A percentile compares a stretch with the other conserved stretches of the same genome.
phyloP scores from a whole-genome alignment of 2,797 vertebrate species.

The Xerus rutilus region DNA sequence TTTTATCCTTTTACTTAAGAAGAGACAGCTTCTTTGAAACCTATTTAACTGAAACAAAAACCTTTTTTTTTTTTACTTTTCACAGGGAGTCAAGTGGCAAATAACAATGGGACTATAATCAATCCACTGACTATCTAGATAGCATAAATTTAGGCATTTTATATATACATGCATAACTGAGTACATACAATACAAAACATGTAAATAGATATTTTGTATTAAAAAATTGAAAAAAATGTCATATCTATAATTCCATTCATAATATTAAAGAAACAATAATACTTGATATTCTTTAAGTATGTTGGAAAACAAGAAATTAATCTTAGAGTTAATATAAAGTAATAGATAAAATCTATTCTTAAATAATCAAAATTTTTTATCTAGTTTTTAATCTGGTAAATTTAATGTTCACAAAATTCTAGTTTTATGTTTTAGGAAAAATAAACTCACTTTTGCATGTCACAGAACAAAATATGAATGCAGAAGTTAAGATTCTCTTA shows the following conservation, averaged over 20 bases:
- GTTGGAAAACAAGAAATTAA: not conserved
- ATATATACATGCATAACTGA: not conserved
- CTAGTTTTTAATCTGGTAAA: not conserved
- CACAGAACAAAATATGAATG: slow-evolving; percentile 66
- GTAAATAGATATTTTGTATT: not conserved
- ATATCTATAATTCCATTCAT: not conserved
- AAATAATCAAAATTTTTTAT: not conserved
- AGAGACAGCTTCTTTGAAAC: slow-evolving; percentile 57
- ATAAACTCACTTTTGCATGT: slow-evolving; percentile 67
- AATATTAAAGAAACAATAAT: not conserved
- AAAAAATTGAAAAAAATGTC: not conserved
- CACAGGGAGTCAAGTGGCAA: slow-evolving; percentile 54
- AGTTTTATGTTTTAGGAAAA: slow-evolving; percentile 62
- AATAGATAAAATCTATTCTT: not conserved
- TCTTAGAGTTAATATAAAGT: slow-evolving; percentile 15
- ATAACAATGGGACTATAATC: slow-evolving; percentile 9
- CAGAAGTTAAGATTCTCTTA: slow-evolving; percentile 69
- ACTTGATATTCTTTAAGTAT: not conserved
- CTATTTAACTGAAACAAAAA: slow-evolving; percentile 53
- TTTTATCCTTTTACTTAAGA: slow-evolving; percentile 75
- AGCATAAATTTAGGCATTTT: not conserved
- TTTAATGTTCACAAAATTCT: slow-evolving; percentile 42
- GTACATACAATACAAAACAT: not conserved
- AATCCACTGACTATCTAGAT: not conserved
- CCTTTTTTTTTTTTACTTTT: slow-evolving; percentile 30